Base-by-base conservation (phyloP, 2,888 invertebrate species). In the Cosmopolites sordidus region DNA sequence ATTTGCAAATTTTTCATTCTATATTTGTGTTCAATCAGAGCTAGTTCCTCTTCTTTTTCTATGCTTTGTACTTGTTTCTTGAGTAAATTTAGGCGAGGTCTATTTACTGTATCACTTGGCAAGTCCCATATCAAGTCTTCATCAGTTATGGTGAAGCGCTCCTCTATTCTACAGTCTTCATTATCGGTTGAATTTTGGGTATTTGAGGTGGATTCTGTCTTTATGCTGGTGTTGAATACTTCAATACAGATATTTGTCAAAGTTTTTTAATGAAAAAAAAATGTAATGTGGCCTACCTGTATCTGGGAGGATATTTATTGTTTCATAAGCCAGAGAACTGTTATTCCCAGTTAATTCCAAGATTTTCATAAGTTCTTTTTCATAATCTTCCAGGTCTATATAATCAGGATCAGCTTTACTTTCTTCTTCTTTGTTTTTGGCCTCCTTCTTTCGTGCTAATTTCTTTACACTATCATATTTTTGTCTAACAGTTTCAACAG, bases 111-210 rank as follows among this genome's bases (percentile, higher is more conserved):
- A 30, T 57, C 51, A 33, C n/a, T 46, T 0, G 54, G 51, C 15
- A 57, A 38, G 33, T 57, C 57, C 54, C 57, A 57, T 0, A 57
- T n/a, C 50, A 50, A 43, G 27, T 57, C 57, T 29, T 57, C 57
- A 40, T 57, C 57, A 6, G 51, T 57, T 18, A 57, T 47, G 9
- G 46, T 15, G 39, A 57, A 57, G 12, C 40, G 27, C 8, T 55
- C 55, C 14, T 51, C 52, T 8, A 9, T n/a, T 18, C 14, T 33
- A 1, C 16, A 16, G 4, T 52, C 40, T 42, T 42, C 30, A 16
- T 16, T 40, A 5, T 40, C 40, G 15, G 16, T 33, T 3, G 33
- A 12, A 12, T 33, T 33, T 11, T 33, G 27, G 12, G 14, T 51
- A 16, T 39, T 37, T 5, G 27, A 15, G 16, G 4, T 16, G 8